Base-by-base conservation (phyloP, 2,888 invertebrate genomes). In the Philereme transversata region DNA sequence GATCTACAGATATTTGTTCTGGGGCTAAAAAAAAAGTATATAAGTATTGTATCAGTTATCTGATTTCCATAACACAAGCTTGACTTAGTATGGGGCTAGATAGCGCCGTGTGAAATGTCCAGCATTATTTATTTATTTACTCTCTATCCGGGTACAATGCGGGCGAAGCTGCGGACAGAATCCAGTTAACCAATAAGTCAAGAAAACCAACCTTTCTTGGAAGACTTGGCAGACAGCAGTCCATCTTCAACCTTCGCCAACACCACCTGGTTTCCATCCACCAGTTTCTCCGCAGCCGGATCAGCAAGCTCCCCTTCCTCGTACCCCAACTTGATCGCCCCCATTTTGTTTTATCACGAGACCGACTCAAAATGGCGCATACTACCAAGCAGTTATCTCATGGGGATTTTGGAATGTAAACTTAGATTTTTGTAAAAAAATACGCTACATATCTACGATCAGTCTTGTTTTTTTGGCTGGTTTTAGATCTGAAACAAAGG, bases 191-290 rank as follows among this genome's bases (percentile, higher is more conserved):
- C 3, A 22, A 22, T 22, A 40, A 40, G 7, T 2, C 2, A 6
- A 6, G 0, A 40, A 48, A 43, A 11, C 80, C 75, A n/a, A 91
- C 91, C 91, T 82, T 90, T 91, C 64, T 91, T 91, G 2, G 89
- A 89, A 44, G 89, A 87, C 69, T 90, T 90, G 2, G 79, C 79
- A 0, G 88, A 74, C 5, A 86, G 60, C 33, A 81, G 9, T 0
- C 76, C 81, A 0, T 75, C 81, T 5, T 85, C 54, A 8, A 40
- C 4, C 9, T 63, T 45, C 4, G 69, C 78, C 4, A 87, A 68
- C 38, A 82, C 9, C 51, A 81, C 80, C 62, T 76, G 75, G 38
- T 82, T 83, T 3, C 65, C 74, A 0, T 82, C 82, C 47, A 91
- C 62, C 2, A 91, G 74, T 63, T 86, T 88, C 75, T 88, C 87